phyloP scores from a whole-genome alignment of 2,797 vertebrate genomes.

The Melanitta fusca region DNA sequence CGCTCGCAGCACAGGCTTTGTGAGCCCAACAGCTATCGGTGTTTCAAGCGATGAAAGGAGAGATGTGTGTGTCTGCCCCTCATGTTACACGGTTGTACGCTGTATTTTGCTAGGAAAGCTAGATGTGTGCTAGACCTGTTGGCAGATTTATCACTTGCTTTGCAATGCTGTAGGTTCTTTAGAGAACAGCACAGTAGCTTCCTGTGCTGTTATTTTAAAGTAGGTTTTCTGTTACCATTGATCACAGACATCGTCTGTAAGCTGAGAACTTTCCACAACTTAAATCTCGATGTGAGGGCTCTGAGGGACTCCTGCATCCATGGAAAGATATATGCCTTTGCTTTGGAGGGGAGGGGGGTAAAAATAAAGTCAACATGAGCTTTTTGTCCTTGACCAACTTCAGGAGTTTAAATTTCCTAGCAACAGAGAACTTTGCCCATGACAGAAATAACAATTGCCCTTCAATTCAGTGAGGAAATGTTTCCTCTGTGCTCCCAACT shows the following conservation, averaged over 20 bases:
- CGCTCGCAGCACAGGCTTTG: neutral
- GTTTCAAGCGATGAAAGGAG: constrained; percentile 40
- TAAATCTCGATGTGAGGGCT: neutral
- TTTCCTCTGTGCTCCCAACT: neutral
- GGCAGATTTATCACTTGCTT: constrained; percentile 61
- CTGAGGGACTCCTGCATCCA: neutral
- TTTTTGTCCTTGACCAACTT: constrained; percentile 31
- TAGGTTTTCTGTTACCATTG: constrained; percentile 38
- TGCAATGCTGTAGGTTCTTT: constrained; percentile 6
- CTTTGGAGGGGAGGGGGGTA: neutral
- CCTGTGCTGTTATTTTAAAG: constrained; percentile 33
- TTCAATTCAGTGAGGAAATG: neutral
- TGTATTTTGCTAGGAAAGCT: neutral
- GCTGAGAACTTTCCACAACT: constrained; percentile 32
- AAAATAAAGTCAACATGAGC: constrained; percentile 26
- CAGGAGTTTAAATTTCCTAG: neutral
- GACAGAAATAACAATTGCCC: neutral
- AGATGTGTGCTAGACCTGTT: neutral
- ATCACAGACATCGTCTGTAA: constrained; percentile 54
- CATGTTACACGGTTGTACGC: neutral
- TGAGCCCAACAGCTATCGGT: accelerated
- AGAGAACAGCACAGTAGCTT: constrained; percentile 43
- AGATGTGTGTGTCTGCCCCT: neutral
- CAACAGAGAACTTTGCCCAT: neutral
- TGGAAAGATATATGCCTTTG: neutral